These are phyloP conservation scores for Rhabdophis nuchalis DNA, from an alignment of 2,797 vertebrate species.

Conservation along the genomic window DNA sequence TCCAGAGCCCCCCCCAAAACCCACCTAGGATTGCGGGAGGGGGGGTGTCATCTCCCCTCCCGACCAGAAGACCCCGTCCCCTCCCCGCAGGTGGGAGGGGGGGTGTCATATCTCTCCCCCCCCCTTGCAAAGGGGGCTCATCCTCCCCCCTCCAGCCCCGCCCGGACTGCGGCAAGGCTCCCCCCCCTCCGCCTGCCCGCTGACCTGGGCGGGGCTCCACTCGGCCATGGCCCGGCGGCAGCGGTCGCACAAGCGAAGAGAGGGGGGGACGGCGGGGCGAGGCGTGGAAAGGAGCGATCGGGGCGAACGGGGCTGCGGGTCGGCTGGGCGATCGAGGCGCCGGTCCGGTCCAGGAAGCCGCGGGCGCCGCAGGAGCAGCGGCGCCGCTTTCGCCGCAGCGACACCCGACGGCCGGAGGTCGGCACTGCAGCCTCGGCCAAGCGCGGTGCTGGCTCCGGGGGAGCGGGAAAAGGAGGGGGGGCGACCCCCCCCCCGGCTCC, in stretches of 20 bases:
- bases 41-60: background rate
- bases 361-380: background rate
- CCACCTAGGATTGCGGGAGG: background rate
- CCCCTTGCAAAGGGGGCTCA: background rate
- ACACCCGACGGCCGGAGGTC: background rate
- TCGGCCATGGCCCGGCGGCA: conserved; percentile 13
- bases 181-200: background rate
- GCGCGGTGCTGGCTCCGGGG: background rate
- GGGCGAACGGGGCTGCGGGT: too few relatives aligned
- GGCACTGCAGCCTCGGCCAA: background rate
- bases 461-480: background rate
- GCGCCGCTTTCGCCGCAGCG: background rate
- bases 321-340: background rate
- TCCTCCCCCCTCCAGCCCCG: background rate
- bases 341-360: background rate
- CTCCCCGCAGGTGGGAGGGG: accelerated
- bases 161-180: background rate
- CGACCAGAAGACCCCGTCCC: background rate
- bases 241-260: too few relatives aligned
- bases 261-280: background rate
- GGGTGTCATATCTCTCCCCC: too few relatives aligned
- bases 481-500: background rate
- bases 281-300: too few relatives aligned
- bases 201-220: conserved; percentile 33
- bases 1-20: background rate